A percentile compares a stretch with the other conserved stretches of the same genome.
These are phyloP conservation scores for Exephanes ischioxanthus DNA, from an alignment of 2,888 invertebrate species.

Conservation along the genomic window DNA sequence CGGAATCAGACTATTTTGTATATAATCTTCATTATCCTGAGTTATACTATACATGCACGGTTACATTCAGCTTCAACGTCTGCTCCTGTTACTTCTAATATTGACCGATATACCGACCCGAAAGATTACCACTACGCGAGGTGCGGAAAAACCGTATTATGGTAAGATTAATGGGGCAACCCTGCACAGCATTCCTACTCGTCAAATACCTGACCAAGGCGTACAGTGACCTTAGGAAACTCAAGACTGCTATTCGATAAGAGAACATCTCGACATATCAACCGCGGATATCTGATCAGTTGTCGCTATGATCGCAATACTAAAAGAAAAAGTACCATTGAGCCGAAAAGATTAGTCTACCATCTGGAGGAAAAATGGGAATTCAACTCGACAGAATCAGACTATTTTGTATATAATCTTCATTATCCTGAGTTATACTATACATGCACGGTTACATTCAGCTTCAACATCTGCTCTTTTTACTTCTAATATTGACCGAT, in stretches of 20 bases:
- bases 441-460: not conserved
- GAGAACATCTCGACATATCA: not conserved
- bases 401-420: not conserved
- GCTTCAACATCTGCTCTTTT: too few relatives aligned
- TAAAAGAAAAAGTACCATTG: not conserved
- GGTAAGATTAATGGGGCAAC: not conserved
- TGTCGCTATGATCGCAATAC: not conserved
- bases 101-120: not conserved
- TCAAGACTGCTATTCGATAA: not conserved
- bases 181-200: too few relatives aligned
- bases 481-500: not conserved
- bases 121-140: not conserved
- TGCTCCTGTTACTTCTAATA: not conserved
- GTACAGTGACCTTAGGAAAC: not conserved
- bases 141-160: not conserved
- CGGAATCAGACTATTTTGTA: not conserved
- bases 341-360: not conserved
- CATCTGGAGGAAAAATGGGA: not conserved
- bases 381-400: not conserved
- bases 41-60: not conserved
- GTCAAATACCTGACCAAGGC: too few relatives aligned
- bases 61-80: not conserved
- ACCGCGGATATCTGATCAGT: not conserved
- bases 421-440: not conserved
- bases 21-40: not conserved